Base-by-base conservation (phyloP, 1,140 invertebrate genomes). In the Proctacanthus coquilletti region DNA sequence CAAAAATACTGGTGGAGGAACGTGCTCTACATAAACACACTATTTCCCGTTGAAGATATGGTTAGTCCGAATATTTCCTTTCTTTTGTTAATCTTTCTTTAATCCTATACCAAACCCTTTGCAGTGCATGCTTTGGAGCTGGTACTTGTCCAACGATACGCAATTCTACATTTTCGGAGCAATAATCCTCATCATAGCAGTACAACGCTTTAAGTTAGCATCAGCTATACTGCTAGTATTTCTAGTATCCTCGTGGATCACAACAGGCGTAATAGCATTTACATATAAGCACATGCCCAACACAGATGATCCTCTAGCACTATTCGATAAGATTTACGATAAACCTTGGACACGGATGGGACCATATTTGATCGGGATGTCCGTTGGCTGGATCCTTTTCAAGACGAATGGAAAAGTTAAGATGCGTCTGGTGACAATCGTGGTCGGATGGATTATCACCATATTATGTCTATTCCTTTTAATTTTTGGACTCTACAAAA, bases 121-220 rank as follows among this genome's bases (percentile, higher is more conserved):
- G 9, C 60, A 86, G 82, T 86, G 83, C 49, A 85, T 85, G 81
- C 50, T 84, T 18, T 86, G 83, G 82, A 85, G 81, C 64, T 86
- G 83, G 82, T 85, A 86, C 49, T 57, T 86, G n/a, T 80, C 82
- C 0, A 81, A 85, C 44, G 83, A 86, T 49, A 84, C 81, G 0
- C 83, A 86, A 50, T 85, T 85, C 58, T 86, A 84, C 49, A 69
- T 83, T 15, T 68, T 86, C 18, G 81, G 81, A 20, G 77, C 77
- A 1, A 71, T 85, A 5, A 74, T 85, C 9, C 60, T 86, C 2
- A 80, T 86, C 33, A 48, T 84, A 27, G 80, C 79, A 3, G 51
- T 68, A 42, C 69, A 79, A 45, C 75, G 84, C 49, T 81, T 85
- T 45, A 81, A 79, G 53, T 58, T 73, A 17, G 77, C 81, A 14